Percentiles rank a stretch among this genome's conserved stretches.
These are phyloP conservation scores for Solea solea DNA, from an alignment of 2,113 vertebrate species.

Conservation along the genomic window DNA sequence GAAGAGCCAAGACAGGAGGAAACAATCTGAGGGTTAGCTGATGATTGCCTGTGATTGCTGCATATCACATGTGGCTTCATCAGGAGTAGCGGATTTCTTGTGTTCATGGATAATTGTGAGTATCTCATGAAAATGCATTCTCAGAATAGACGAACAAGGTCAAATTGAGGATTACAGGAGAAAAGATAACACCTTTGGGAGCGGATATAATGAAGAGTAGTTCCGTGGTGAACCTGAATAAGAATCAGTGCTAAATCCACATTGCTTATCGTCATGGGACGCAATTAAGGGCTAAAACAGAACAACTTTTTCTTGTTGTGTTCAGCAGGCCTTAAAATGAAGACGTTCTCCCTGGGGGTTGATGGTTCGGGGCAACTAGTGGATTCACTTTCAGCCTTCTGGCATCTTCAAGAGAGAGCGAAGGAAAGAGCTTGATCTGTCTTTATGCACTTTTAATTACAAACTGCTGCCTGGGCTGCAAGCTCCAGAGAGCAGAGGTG, in stretches of 20 bases:
- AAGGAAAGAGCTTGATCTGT: conserved; percentile 49
- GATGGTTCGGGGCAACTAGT: not conserved
- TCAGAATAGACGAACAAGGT: not conserved
- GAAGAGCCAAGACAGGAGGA: conserved; percentile 16
- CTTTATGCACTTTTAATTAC: conserved; percentile 73
- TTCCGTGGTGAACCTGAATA: conserved; percentile 10
- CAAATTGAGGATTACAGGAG: not conserved
- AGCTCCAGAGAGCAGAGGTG: conserved; percentile 63
- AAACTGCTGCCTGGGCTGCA: conserved; percentile 51
- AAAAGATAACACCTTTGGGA: conserved; percentile 1
- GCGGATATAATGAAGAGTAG: not conserved
- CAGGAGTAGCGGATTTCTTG: not conserved
- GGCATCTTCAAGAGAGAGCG: conserved; percentile 23
- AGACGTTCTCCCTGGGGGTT: conserved; percentile 6
- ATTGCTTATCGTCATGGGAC: conserved; percentile 44
- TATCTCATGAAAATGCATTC: not conserved
- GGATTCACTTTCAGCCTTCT: conserved; percentile 30
- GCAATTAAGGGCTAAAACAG: conserved; percentile 32
- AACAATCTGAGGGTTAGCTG: conserved; percentile 14
- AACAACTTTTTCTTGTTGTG: conserved; percentile 7
- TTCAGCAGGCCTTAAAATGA: conserved; percentile 13
- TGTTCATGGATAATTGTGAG: conserved; percentile 4
- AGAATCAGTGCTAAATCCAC: conserved; percentile 15
- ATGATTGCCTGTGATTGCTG: conserved; percentile 34
- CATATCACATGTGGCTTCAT: conserved; percentile 29